Evolutionary conservation across 2,113 vertebrate genomes (phyloP).

Genomic region (Cyanoramphus novaezelandiae): DNA sequence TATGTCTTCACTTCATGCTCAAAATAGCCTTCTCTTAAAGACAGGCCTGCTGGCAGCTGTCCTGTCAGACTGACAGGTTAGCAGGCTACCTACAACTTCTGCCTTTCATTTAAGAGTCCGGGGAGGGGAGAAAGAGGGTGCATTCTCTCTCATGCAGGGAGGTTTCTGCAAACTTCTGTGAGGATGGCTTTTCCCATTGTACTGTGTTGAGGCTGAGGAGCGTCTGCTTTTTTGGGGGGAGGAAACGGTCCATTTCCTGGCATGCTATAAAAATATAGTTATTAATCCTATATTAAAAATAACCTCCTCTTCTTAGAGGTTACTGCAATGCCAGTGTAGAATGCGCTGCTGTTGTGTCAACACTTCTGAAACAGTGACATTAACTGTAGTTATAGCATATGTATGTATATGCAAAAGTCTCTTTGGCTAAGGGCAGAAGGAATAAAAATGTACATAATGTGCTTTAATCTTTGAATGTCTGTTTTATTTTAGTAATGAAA

Average conservation of each 20-base stretch:
- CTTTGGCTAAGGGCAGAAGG: neutral
- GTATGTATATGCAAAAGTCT: neutral
- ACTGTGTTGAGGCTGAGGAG: neutral
- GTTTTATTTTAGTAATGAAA: slow-evolving; percentile 28
- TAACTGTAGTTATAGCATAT: neutral
- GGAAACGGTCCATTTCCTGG: neutral
- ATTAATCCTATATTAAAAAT: neutral
- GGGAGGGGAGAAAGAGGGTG: neutral
- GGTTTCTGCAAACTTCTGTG: neutral
- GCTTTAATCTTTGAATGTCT: neutral
- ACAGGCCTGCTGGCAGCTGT: neutral
- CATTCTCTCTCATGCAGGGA: neutral
- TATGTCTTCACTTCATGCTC: neutral
- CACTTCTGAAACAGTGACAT: neutral
- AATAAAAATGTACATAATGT: neutral
- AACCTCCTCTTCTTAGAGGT: neutral
- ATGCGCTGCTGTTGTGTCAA: neutral
- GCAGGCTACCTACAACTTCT: neutral
- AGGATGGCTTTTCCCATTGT: neutral
- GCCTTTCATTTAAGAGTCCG: neutral
- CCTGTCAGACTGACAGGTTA: neutral
- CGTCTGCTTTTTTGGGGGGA: neutral
- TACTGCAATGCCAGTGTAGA: neutral
- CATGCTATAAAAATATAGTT: neutral
- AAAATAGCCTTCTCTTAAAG: neutral